Evolutionary conservation across 2,113 vertebrate species (phyloP).

Genomic region (Sebastes schlegelii): DNA sequence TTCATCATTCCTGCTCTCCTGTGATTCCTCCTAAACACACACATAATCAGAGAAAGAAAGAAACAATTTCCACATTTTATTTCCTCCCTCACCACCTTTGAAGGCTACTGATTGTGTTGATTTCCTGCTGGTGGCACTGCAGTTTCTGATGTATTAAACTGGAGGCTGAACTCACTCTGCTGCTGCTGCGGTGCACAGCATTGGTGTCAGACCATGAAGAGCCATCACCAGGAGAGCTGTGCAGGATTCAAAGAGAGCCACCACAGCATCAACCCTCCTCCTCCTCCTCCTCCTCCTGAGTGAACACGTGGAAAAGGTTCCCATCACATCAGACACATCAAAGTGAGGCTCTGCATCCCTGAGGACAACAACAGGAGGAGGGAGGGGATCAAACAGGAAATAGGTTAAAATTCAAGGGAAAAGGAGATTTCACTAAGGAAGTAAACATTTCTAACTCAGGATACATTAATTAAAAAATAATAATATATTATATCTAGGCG

Average conservation of each 20-base stretch:
- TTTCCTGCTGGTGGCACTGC: slow-evolving; percentile 51
- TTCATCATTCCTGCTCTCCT: slow-evolving; percentile 15
- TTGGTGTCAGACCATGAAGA: slow-evolving; percentile 42
- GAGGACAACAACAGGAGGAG: slow-evolving; percentile 63
- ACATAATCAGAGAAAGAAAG: slow-evolving; percentile 23
- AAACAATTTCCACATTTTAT: slow-evolving; percentile 32
- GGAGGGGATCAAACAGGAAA: slow-evolving; percentile 43
- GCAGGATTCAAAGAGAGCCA: slow-evolving; percentile 52
- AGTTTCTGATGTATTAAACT: slow-evolving; percentile 33
- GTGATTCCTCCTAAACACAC: slow-evolving; percentile 10
- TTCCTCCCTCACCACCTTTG: not conserved
- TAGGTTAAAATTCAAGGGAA: slow-evolving; percentile 49
- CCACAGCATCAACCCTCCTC: not conserved
- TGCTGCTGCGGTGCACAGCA: not conserved
- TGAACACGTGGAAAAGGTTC: slow-evolving; percentile 51
- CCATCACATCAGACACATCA: slow-evolving; percentile 75
- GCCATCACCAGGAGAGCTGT: slow-evolving; percentile 46
- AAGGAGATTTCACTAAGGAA: not conserved
- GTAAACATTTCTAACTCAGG: not conserved
- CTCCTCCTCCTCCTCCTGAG: slow-evolving; percentile 2
- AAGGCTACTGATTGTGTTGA: slow-evolving; percentile 35
- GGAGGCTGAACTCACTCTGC: slow-evolving; percentile 44
- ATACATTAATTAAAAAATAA: not conserved
- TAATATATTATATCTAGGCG: too few species aligned
- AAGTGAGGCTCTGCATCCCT: slow-evolving; percentile 68